phyloP scores from a whole-genome alignment of 1,140 invertebrate species.

The Agrypnia vestita region DNA sequence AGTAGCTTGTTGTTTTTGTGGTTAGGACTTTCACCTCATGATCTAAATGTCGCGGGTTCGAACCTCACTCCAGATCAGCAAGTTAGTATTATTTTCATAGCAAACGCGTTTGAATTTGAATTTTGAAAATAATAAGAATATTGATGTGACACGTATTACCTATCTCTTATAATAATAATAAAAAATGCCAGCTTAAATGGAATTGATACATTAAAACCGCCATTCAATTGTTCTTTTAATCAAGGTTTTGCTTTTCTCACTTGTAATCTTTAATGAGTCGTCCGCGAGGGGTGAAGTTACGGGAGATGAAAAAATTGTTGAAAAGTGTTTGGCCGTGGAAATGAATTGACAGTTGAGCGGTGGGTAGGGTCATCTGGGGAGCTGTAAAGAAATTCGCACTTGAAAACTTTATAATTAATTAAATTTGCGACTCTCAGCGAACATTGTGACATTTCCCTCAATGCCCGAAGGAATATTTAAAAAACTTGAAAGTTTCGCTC shows the following conservation, averaged over 20 bases:
- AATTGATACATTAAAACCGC: too few relatives aligned
- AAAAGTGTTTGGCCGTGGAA: slow-evolving; percentile 29
- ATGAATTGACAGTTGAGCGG: slow-evolving; percentile 50
- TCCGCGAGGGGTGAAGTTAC: background rate
- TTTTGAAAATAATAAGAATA: too few relatives aligned
- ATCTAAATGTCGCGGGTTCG: too few relatives aligned
- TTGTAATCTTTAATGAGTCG: slow-evolving; percentile 6
- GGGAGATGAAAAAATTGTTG: slow-evolving; percentile 15
- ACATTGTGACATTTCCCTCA: slow-evolving; percentile 44
- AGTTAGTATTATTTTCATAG: too few relatives aligned
- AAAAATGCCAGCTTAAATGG: too few relatives aligned
- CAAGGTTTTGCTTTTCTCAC: background rate
- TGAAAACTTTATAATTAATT: slow-evolving; percentile 55
- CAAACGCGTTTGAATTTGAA: too few relatives aligned
- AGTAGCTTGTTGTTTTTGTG: too few relatives aligned
- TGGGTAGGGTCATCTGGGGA: slow-evolving; percentile 26
- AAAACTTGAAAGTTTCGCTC: slow-evolving; percentile 36
- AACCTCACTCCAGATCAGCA: too few relatives aligned
- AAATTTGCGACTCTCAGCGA: slow-evolving; percentile 37
- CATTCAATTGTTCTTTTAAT: too few relatives aligned
- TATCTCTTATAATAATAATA: too few relatives aligned
- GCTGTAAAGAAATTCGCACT: slow-evolving; percentile 53
- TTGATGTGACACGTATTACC: too few relatives aligned
- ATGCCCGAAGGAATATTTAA: slow-evolving; percentile 41
- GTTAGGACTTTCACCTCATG: too few relatives aligned